Evolutionary conservation across 2,888 invertebrate genomes (phyloP).

Genomic region (Epicampocera succincta): DNA sequence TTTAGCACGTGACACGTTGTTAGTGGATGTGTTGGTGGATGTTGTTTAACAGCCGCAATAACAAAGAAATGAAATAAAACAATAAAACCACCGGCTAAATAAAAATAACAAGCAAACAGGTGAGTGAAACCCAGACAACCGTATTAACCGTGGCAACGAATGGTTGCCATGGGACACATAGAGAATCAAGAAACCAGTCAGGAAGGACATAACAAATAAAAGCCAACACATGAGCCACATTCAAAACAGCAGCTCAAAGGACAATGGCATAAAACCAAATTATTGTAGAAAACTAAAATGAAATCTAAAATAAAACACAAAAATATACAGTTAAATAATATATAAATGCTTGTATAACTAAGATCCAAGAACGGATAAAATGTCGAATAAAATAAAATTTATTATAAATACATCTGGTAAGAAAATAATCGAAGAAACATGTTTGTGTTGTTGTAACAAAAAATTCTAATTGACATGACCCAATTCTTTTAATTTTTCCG

Average conservation of each 20-base stretch:
- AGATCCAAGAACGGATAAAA: slow-evolving; percentile 48
- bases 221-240: slow-evolving; percentile 49
- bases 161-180: slow-evolving; percentile 61
- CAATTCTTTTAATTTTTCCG: slow-evolving; percentile 45
- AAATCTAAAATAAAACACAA: background rate
- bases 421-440: background rate
- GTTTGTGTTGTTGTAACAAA: slow-evolving; percentile 1
- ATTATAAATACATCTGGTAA: slow-evolving; percentile 81
- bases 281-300: slow-evolving; percentile 17
- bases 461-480: slow-evolving; percentile 53
- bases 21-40: slow-evolving; percentile 55
- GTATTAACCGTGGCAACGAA: slow-evolving; percentile 67
- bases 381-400: slow-evolving; percentile 78
- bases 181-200: slow-evolving; percentile 41
- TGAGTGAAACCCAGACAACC: slow-evolving; percentile 68
- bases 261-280: slow-evolving; percentile 14
- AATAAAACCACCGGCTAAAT: slow-evolving; percentile 52
- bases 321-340: background rate
- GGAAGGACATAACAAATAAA: slow-evolving; percentile 62
- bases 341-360: background rate
- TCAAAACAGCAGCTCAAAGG: slow-evolving; percentile 37
- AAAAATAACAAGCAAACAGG: slow-evolving; percentile 64
- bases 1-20: slow-evolving; percentile 62
- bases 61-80: slow-evolving; percentile 1
- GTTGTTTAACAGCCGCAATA: slow-evolving; percentile 59